Percentiles rank a stretch among this genome's conserved stretches.
phyloP scores from a whole-genome alignment of 64 coral and sea anemone species.

The Porites lutea region DNA sequence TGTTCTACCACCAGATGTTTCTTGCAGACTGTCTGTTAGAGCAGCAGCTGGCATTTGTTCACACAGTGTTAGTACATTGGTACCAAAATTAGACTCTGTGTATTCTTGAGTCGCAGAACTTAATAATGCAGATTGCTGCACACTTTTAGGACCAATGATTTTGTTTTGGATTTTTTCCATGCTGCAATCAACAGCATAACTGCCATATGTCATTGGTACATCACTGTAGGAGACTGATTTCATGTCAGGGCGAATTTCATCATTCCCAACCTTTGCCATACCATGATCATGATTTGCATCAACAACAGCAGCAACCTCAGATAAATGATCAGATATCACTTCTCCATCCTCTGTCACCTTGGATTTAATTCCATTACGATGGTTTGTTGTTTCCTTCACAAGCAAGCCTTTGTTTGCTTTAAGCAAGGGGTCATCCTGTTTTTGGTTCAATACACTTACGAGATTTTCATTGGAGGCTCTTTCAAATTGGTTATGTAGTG shows the following conservation, averaged over 20 bases:
- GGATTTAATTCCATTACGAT: neutral
- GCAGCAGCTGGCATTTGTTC: too few species aligned
- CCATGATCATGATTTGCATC: neutral
- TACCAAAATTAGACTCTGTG: neutral
- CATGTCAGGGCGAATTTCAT: neutral
- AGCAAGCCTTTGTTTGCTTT: neutral
- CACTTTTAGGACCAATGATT: neutral
- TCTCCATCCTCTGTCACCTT: neutral
- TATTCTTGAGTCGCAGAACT: neutral
- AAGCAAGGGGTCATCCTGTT: neutral
- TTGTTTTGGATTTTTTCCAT: neutral
- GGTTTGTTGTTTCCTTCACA: constrained; percentile 6
- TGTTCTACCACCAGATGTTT: neutral
- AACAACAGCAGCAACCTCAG: neutral
- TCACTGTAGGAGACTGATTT: neutral
- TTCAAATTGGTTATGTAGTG: neutral
- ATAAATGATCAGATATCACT: neutral
- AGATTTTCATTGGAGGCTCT: neutral
- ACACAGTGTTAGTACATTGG: neutral
- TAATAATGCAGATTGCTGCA: neutral
- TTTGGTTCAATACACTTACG: neutral
- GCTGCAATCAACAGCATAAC: neutral
- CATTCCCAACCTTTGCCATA: neutral
- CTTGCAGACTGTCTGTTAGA: neutral
- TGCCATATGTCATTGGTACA: too few species aligned